These are phyloP conservation scores for Ciconia maguari DNA, from an alignment of 2,113 vertebrate species.

Conservation along the genomic window DNA sequence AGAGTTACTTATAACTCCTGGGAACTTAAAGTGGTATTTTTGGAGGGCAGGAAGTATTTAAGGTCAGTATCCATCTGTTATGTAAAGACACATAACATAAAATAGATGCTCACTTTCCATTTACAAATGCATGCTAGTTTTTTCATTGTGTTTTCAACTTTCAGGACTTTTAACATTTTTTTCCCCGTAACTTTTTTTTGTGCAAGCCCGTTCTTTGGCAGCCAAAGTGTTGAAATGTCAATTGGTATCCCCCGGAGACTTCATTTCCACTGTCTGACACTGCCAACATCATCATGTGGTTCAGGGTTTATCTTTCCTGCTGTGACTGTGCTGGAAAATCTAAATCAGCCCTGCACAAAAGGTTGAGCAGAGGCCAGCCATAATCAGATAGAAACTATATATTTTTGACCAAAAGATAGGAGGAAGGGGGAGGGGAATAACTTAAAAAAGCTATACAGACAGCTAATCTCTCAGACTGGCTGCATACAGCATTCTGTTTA, in stretches of 20 bases:
- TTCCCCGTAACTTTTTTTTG: neutral
- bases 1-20: neutral
- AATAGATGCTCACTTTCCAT: neutral
- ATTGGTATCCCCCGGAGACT: constrained; percentile 27
- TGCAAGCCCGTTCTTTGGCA: constrained; percentile 17
- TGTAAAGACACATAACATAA: neutral
- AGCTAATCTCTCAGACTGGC: neutral
- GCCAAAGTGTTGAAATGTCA: constrained; percentile 43
- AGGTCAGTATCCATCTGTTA: neutral
- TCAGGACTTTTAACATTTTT: neutral
- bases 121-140: neutral
- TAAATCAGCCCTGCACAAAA: constrained; percentile 23
- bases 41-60: neutral
- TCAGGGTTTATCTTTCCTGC: constrained; percentile 42
- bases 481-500: neutral
- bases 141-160: neutral
- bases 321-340: constrained; percentile 34
- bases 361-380: constrained; percentile 11
- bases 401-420: constrained; percentile 5
- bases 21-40: neutral
- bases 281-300: constrained; percentile 11
- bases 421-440: neutral
- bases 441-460: neutral
- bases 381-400: constrained; percentile 25
- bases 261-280: constrained; percentile 41